Conservation (phyloP, 2,888 invertebrate genomes). For the Ptychoptera albimana region DNA sequence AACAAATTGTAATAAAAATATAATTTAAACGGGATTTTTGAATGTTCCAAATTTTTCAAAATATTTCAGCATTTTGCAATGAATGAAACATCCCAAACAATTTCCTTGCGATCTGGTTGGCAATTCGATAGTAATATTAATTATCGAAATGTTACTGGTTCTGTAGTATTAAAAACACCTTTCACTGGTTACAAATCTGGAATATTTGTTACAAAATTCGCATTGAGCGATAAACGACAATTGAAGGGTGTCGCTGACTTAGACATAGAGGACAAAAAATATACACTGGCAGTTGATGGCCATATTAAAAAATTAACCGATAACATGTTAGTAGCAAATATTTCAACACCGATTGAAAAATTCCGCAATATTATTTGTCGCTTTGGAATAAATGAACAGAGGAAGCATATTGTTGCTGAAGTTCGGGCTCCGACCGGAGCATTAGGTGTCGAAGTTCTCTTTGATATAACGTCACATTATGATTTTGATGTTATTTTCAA, state of each 20-base stretch:
- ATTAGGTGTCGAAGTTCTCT: constrained; percentile 49
- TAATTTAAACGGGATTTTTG: background rate
- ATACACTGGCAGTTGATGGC: constrained; percentile 49
- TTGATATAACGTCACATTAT: constrained; percentile 41
- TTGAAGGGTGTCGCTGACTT: constrained; percentile 53
- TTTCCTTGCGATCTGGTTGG: constrained; percentile 58
- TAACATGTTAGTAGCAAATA: constrained; percentile 57
- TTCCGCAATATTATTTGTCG: constrained; percentile 46
- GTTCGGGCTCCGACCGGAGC: constrained; percentile 51
- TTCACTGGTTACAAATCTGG: constrained; percentile 53
- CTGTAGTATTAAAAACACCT: constrained; percentile 35
- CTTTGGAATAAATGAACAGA: constrained; percentile 54
- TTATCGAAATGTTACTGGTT: constrained; percentile 48
- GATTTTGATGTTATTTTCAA: constrained; percentile 60
- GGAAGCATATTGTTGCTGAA: constrained; percentile 56
- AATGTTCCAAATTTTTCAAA: background rate
- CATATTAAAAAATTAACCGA: constrained; percentile 55
- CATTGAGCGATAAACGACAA: constrained; percentile 43
- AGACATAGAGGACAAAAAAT: constrained; percentile 52
- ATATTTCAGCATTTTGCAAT: background rate
- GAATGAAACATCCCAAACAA: constrained; percentile 32
- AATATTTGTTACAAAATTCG: constrained; percentile 47
- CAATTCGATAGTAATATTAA: constrained; percentile 36
- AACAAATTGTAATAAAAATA: constrained; percentile 2
- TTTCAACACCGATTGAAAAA: constrained; percentile 56